Evolutionary conservation across 2,888 invertebrate genomes (phyloP).

Genomic region (Cosmia trapezina): DNA sequence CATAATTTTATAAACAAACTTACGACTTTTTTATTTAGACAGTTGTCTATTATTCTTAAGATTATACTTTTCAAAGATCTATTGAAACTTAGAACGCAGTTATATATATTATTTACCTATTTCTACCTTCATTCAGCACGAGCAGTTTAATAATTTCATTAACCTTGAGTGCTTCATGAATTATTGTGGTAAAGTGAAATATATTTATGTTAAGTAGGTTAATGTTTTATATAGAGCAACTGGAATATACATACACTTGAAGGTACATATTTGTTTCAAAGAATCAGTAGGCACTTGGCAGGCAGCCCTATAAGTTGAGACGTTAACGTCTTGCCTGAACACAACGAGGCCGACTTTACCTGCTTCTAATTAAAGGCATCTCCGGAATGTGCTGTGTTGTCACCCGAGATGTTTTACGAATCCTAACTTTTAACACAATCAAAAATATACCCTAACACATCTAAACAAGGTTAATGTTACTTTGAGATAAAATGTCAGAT

Average conservation of each 20-base stretch:
- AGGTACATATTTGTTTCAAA: constrained; percentile 12
- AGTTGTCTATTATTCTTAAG: not conserved
- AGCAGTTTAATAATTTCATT: not conserved
- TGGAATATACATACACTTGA: not conserved
- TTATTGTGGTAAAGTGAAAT: not conserved
- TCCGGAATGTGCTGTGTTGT: constrained; percentile 79
- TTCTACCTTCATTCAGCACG: not conserved
- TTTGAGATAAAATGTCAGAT: constrained; percentile 15
- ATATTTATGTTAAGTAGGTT: not conserved
- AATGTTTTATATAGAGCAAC: not conserved
- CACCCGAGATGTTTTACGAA: constrained; percentile 66
- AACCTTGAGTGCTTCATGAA: not conserved
- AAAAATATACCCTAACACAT: constrained; percentile 55
- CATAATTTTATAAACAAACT: constrained; percentile 5
- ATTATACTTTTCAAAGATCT: not conserved
- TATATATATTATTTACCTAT: not conserved
- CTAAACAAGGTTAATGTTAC: constrained; percentile 35
- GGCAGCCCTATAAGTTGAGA: constrained; percentile 60
- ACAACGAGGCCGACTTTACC: constrained; percentile 67
- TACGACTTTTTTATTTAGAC: not conserved
- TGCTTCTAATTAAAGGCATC: constrained; percentile 78
- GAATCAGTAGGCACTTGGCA: constrained; percentile 33
- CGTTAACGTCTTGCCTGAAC: constrained; percentile 59
- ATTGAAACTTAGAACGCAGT: not conserved
- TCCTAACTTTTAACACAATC: constrained; percentile 39